Percentiles rank a stretch among this genome's conserved stretches.
These are phyloP conservation scores for Osmerus eperlanus DNA, from an alignment of 2,113 vertebrate genomes.

Conservation along the genomic window DNA sequence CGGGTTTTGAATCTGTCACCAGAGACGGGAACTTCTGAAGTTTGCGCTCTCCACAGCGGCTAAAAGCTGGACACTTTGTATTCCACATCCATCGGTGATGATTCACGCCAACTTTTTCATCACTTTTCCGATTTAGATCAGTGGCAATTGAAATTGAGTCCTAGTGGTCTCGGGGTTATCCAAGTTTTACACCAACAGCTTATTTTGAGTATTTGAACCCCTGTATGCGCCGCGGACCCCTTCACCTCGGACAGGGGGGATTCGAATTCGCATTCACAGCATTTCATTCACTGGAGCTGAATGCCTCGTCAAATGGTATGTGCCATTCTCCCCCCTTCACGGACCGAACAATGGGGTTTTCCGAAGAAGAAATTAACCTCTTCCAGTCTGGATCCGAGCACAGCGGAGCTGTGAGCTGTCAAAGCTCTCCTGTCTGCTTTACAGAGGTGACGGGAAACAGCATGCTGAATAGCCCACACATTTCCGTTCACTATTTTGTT, in stretches of 20 bases:
- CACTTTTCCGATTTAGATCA: conserved; percentile 37
- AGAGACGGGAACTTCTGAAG: conserved; percentile 61
- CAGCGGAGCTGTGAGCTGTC: background rate
- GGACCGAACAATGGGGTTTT: conserved; percentile 56
- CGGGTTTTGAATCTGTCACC: conserved; percentile 48
- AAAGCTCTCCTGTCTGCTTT: background rate
- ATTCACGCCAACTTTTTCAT: conserved; percentile 65
- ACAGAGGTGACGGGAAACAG: background rate
- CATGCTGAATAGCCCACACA: conserved; percentile 1
- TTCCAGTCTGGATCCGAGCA: conserved; percentile 55
- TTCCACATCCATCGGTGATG: conserved; percentile 22
- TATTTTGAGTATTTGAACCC: conserved; percentile 23
- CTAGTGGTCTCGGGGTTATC: conserved; percentile 6
- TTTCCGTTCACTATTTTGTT: too few relatives aligned
- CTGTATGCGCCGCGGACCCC: conserved; percentile 42
- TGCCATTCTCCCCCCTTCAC: conserved; percentile 49
- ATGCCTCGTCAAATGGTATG: conserved; percentile 58
- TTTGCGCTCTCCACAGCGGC: conserved; percentile 18
- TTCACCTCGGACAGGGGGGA: conserved; percentile 57
- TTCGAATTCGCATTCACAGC: conserved; percentile 57
- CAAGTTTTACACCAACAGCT: conserved; percentile 18
- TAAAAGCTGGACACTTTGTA: conserved; percentile 17
- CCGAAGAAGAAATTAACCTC: conserved; percentile 67
- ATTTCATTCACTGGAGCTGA: conserved; percentile 70
- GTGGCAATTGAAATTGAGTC: conserved; percentile 19